A percentile compares a stretch with the other conserved stretches of the same genome.
These are phyloP conservation scores for Sclerodermus sp. DNA, from an alignment of 2,888 invertebrate genomes.

Conservation along the genomic window DNA sequence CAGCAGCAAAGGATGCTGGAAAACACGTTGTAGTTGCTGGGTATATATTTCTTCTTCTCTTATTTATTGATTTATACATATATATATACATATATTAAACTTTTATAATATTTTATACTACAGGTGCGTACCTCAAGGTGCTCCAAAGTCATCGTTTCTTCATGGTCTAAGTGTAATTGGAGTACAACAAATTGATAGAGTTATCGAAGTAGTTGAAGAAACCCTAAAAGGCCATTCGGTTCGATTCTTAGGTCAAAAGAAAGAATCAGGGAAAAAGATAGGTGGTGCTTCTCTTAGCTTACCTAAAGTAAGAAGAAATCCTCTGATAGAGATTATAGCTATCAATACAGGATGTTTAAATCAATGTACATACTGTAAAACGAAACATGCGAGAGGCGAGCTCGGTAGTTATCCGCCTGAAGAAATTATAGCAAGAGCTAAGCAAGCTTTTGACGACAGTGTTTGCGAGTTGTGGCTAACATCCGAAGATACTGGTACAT, in stretches of 20 bases:
- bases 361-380: constrained; percentile 98
- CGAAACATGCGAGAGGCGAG: constrained; percentile 95
- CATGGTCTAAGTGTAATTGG: constrained; percentile 92
- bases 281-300: constrained; percentile 86
- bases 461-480: constrained; percentile 97
- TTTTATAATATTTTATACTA: constrained; percentile 8
- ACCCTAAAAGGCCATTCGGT: constrained; percentile 87
- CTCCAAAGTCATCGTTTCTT: constrained; percentile 71
- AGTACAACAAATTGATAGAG: constrained; percentile 96
- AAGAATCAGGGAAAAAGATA: constrained; percentile 72
- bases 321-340: constrained; percentile 94
- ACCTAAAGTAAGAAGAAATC: constrained; percentile 95
- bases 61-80: not conserved
- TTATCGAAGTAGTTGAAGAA: constrained; percentile 97
- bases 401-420: constrained; percentile 91
- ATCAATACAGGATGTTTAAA: constrained; percentile 97
- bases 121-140: constrained; percentile 91
- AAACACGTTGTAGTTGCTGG: constrained; percentile 94
- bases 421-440: constrained; percentile 85
- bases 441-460: constrained; percentile 86
- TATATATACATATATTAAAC: not conserved
- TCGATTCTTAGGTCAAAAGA: constrained; percentile 79
- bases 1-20: constrained; percentile 70
- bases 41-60: constrained; percentile 20
- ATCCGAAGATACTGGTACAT: constrained; percentile 97